Base-by-base conservation (phyloP, 2,888 invertebrate species). In the Uropetala carovei region DNA sequence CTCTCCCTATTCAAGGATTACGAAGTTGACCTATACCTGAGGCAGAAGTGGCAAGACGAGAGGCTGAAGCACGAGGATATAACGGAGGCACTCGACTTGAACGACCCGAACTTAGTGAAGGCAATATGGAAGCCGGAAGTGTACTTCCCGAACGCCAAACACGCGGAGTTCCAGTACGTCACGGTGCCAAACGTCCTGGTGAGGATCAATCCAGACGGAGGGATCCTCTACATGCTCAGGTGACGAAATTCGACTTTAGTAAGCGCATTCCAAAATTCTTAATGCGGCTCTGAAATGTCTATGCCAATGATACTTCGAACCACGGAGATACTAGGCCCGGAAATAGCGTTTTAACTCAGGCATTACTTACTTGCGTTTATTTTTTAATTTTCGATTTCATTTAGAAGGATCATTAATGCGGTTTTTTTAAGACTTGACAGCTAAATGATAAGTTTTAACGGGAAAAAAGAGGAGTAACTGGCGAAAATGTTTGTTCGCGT, bases 101-200 rank as follows among this genome's bases (percentile, higher is more conserved):
- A 95, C 93, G 95, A 95, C 93, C 95, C 95, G 1, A 95, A 95
- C 93, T 84, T 85, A 30, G 95, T 95, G 58, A 95, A 95, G 93
- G 95, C 95, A 86, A 95, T 95, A 93, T 95, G 95, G 95, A 95
- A 95, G 93, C 95, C 95, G 1, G 95, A 95, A 93, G 95, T 95
- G 5, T 95, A 95, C 93, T 95, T 95, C 93, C 95, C 95, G 8
- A 95, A 95, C 93, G 95, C 95, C 43, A 95, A 95, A 93, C 94
- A 95, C 93, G 95, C 95, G 0, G 95, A 95, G 93, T 95, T 95
- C 93, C 95, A 95, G 93, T 95, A 95, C 93, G 95, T 95, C 60
- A 95, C 95, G 0, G 95, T 95, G 2, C 95, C 95, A 27, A 95
- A 95, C 93, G 95, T 95, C n/a, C 94, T 95, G 27, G 95, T 95